Conservation (phyloP, 2,888 invertebrate species). For the Hartigia nigra region DNA sequence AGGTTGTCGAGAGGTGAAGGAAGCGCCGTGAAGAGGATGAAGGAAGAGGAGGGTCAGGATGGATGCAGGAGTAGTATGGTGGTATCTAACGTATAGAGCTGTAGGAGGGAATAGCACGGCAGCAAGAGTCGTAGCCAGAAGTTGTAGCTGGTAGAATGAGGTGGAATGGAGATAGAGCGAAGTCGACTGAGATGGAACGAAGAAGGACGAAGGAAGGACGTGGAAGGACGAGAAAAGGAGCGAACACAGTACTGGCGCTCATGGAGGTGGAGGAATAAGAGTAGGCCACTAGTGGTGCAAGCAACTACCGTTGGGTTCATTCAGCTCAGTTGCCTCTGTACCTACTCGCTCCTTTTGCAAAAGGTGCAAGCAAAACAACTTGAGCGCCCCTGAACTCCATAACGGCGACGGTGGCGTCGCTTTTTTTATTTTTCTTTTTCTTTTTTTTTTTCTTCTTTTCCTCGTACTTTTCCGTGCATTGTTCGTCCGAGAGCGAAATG, state of each 20-base stretch:
- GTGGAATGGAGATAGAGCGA: too few species aligned
- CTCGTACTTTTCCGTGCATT: conserved; percentile 3
- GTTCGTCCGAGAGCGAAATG: conserved; percentile 7
- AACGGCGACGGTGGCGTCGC: conserved; percentile 52
- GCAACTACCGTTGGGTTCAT: conserved; percentile 46
- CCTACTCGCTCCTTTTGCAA: conserved; percentile 39
- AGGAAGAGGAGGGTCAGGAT: too few species aligned
- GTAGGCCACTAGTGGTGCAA: conserved; percentile 50
- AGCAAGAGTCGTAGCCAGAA: too few species aligned
- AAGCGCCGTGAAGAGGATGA: too few species aligned
- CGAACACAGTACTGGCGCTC: background rate
- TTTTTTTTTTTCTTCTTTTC: conserved; percentile 13
- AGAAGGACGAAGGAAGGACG: too few species aligned
- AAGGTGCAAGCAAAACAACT: conserved; percentile 50
- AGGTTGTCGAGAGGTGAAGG: too few species aligned
- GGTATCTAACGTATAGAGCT: too few species aligned
- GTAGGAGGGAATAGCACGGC: too few species aligned
- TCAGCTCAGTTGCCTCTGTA: conserved; percentile 49
- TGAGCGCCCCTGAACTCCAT: conserved; percentile 57
- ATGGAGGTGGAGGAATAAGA: conserved; percentile 32
- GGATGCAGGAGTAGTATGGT: too few species aligned
- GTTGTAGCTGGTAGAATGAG: too few species aligned
- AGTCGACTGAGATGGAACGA: too few species aligned
- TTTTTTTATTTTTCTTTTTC: conserved; percentile 19
- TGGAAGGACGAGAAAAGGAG: background rate